Conservation (phyloP, 2,797 vertebrate species). For the Dallia pectoralis region DNA sequence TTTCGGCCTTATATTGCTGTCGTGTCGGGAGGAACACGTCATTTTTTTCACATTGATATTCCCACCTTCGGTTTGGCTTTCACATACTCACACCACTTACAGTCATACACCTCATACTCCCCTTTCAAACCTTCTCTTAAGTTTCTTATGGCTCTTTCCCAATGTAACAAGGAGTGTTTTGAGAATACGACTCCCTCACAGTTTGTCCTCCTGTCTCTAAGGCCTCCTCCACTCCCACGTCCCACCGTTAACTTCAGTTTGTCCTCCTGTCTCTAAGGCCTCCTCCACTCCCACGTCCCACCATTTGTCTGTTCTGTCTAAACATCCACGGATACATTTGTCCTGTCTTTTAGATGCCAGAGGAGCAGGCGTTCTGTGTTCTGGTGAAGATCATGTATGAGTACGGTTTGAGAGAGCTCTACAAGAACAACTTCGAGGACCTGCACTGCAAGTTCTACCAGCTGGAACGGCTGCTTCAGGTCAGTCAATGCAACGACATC, state of each 20-base stretch:
- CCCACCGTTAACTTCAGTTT: background rate
- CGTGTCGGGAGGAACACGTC: slow-evolving; percentile 20
- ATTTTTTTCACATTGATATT: slow-evolving; percentile 13
- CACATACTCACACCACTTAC: background rate
- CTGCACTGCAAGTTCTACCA: slow-evolving; percentile 99
- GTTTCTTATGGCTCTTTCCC: background rate
- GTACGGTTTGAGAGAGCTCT: slow-evolving; percentile 89
- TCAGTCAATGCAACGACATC: slow-evolving; percentile 48
- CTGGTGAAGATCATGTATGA: slow-evolving; percentile 97
- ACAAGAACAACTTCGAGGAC: slow-evolving; percentile 98
- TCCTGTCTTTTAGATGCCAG: slow-evolving; percentile 84
- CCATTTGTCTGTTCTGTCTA: background rate
- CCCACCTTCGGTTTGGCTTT: background rate
- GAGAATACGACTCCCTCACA: background rate
- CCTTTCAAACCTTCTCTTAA: background rate
- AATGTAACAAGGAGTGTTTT: background rate
- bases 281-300: background rate
- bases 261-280: background rate
- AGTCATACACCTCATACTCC: background rate
- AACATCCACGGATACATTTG: background rate
- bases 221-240: background rate
- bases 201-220: background rate
- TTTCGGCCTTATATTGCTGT: too few relatives aligned
- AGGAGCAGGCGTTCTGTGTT: slow-evolving; percentile 97
- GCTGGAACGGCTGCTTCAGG: slow-evolving; percentile 93